These are phyloP conservation scores for Tachysurus vachellii DNA, from an alignment of 2,113 vertebrate genomes.

Conservation along the genomic window DNA sequence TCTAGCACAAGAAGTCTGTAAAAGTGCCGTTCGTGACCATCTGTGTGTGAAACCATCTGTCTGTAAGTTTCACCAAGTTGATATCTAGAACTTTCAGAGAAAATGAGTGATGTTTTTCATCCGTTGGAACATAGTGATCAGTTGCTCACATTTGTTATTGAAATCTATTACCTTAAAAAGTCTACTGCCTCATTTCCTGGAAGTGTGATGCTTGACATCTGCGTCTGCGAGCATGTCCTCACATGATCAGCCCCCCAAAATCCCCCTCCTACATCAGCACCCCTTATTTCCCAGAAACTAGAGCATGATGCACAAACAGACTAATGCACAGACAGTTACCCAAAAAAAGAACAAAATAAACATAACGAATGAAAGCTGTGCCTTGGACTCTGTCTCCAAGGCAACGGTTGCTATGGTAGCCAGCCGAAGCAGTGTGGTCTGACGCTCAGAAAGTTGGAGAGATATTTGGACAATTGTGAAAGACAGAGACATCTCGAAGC, in stretches of 20 bases:
- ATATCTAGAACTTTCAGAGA: conserved; percentile 35
- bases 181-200: conserved; percentile 41
- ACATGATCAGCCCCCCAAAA: conserved; percentile 38
- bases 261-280: conserved; percentile 50
- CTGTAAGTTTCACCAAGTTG: conserved; percentile 2
- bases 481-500: not conserved
- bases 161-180: conserved; percentile 16
- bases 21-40: conserved; percentile 39
- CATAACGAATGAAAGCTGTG: conserved; percentile 27
- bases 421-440: conserved; percentile 38
- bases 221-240: not conserved
- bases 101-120: conserved; percentile 31
- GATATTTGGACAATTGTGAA: conserved; percentile 1
- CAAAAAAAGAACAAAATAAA: conserved; percentile 35
- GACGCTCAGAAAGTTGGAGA: conserved; percentile 23
- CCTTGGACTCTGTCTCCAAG: conserved; percentile 55
- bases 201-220: conserved; percentile 37
- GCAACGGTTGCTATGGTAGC: conserved; percentile 63
- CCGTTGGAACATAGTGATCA: conserved; percentile 30
- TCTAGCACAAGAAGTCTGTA: conserved; percentile 43
- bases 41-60: conserved; percentile 44
- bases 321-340: conserved; percentile 5
- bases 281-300: conserved; percentile 41
- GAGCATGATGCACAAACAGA: conserved; percentile 43
- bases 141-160: conserved; percentile 11